Percentiles rank a stretch among this genome's conserved stretches.
Evolutionary conservation across 2,888 invertebrate genomes (phyloP).

Genomic region (Laothoe populi): DNA sequence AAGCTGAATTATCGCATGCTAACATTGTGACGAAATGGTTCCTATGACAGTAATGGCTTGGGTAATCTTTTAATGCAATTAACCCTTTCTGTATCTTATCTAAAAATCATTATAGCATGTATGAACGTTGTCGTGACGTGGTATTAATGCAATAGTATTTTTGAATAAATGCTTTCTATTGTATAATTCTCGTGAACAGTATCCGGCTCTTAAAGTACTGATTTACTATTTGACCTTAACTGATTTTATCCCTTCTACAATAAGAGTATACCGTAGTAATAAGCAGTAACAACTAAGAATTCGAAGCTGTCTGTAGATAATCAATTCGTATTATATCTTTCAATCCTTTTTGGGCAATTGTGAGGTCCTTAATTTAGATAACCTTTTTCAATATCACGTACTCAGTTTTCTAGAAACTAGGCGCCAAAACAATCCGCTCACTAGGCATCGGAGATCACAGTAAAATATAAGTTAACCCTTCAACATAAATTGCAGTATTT

Average conservation of each 20-base stretch:
- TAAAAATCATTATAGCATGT: neutral
- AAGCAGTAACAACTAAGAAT: neutral
- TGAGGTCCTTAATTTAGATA: no score
- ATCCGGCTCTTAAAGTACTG: neutral
- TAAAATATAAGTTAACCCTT: no score
- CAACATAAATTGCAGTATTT: no score
- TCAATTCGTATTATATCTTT: no score
- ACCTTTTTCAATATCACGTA: no score
- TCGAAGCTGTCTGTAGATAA: no score
- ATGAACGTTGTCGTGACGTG: neutral
- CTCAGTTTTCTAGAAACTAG: no score
- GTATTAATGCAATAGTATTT: neutral
- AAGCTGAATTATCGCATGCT: no score
- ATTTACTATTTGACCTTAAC: neutral
- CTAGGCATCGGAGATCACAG: no score
- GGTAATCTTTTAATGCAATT: neutral
- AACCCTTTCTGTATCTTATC: slow-evolving; percentile 15
- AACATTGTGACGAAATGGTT: neutral
- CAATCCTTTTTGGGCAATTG: no score
- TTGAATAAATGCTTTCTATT: neutral
- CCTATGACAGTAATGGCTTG: neutral
- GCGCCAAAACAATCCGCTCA: no score
- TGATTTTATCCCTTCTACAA: neutral
- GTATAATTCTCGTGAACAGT: neutral
- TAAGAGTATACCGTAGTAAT: neutral